Evolutionary conservation across 92 coral and sea anemone genomes (phyloP).

Genomic region (Paragorgia papillata): DNA sequence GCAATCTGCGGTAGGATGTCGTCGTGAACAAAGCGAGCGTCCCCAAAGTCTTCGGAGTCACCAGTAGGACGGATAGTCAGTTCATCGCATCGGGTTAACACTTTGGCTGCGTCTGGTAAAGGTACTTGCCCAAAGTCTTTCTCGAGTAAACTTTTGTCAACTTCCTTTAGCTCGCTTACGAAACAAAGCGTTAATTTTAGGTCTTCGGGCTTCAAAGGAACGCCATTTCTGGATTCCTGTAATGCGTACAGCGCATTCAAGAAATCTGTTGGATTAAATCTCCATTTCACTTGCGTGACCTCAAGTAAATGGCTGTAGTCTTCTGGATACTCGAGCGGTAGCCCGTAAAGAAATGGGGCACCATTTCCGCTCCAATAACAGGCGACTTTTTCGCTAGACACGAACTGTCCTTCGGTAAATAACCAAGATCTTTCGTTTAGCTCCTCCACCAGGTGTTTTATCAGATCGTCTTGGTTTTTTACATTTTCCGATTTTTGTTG

Average conservation of each 20-base stretch:
- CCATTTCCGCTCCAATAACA: conserved; percentile 22
- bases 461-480: conserved; percentile 47
- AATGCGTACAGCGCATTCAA: conserved; percentile 36
- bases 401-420: conserved; percentile 32
- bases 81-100: conserved; percentile 7
- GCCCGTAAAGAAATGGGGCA: conserved; percentile 33
- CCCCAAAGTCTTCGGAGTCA: conserved; percentile 8
- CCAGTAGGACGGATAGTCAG: conserved; percentile 12
- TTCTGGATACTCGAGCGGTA: conserved; percentile 11
- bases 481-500: conserved; percentile 45
- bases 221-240: conserved; percentile 4
- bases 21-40: conserved; percentile 24
- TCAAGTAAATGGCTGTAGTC: conserved; percentile 17
- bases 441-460: conserved; percentile 20
- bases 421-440: conserved; percentile 3
- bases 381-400: conserved; percentile 33
- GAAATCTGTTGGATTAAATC: conserved; percentile 21
- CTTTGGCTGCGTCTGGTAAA: conserved; percentile 5
- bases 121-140: conserved; percentile 18
- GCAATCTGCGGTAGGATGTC: conserved; percentile 37
- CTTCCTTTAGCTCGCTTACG: conserved; percentile 20
- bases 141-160: background rate
- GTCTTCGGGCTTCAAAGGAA: conserved; percentile 11
- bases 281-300: conserved; percentile 17
- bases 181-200: conserved; percentile 7